phyloP scores from a whole-genome alignment of 1,140 invertebrate species.

The Drosophila nikananu region DNA sequence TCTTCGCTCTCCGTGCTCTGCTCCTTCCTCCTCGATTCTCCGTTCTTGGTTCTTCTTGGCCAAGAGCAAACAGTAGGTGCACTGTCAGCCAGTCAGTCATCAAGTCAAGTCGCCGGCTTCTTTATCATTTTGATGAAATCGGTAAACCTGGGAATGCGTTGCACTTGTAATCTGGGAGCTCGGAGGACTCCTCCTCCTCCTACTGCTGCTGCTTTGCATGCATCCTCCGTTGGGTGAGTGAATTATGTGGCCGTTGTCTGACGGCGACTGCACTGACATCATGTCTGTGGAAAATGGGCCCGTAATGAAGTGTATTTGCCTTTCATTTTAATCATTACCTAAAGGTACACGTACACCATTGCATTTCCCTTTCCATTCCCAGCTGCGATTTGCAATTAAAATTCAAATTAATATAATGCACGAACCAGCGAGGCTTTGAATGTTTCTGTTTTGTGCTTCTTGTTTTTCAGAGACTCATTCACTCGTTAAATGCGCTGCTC shows the following conservation, averaged over 20 bases:
- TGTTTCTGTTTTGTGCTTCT: slow-evolving; percentile 24
- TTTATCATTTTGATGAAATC: slow-evolving; percentile 84
- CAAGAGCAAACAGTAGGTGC: slow-evolving; percentile 68
- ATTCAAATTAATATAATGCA: slow-evolving; percentile 78
- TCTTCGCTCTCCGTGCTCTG: slow-evolving; percentile 45
- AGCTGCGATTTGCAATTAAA: slow-evolving; percentile 78
- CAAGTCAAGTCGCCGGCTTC: slow-evolving; percentile 53
- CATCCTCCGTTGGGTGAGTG: slow-evolving; percentile 59
- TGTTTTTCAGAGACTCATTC: slow-evolving; percentile 25
- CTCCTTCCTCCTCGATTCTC: slow-evolving; percentile 33
- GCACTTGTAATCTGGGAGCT: slow-evolving; percentile 72
- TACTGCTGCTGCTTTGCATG: slow-evolving; percentile 62
- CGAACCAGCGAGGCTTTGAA: slow-evolving; percentile 58
- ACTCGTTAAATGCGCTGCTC: slow-evolving; percentile 66
- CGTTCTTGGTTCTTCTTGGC: slow-evolving; percentile 15
- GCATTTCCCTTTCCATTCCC: slow-evolving; percentile 13
- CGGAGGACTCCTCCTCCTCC: slow-evolving; percentile 8
- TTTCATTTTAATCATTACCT: slow-evolving; percentile 68
- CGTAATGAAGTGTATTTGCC: slow-evolving; percentile 78
- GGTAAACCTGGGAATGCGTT: slow-evolving; percentile 77
- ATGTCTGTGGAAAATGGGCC: slow-evolving; percentile 69
- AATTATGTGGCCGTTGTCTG: slow-evolving; percentile 70
- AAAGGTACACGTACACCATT: neutral
- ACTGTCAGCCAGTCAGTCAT: slow-evolving; percentile 61
- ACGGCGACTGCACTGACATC: slow-evolving; percentile 58